phyloP scores from a whole-genome alignment of 2,113 vertebrate species.

The Catharus fuscescens region DNA sequence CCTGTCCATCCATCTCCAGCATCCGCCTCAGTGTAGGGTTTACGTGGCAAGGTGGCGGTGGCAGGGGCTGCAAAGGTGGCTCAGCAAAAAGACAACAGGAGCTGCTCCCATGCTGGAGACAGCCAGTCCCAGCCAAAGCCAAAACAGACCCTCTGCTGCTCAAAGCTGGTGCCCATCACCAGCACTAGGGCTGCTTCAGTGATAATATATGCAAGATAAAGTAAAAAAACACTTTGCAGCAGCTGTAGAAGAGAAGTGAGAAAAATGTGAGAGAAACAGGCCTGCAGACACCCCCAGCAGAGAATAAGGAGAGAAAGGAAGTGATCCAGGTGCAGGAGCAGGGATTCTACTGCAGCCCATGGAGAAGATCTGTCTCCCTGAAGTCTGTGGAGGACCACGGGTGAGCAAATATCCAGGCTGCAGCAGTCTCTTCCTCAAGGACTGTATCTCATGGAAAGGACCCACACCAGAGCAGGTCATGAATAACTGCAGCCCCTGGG shows the following conservation, averaged over 20 bases:
- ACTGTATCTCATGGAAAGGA: neutral
- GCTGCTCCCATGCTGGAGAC: neutral
- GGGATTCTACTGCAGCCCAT: neutral
- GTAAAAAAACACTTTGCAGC: neutral
- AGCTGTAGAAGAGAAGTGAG: neutral
- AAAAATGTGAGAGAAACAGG: neutral
- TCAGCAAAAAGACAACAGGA: neutral
- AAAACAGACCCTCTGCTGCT: neutral
- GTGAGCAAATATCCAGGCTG: neutral
- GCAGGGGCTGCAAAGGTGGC: neutral
- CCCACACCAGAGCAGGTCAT: neutral
- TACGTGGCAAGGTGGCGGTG: accelerated
- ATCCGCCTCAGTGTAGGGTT: neutral
- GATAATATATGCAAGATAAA: neutral
- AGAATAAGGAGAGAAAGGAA: neutral
- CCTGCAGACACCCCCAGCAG: neutral
- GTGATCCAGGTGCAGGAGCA: neutral
- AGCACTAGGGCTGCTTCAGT: neutral
- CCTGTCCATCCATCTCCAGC: neutral
- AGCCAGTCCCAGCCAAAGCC: neutral
- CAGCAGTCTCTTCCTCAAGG: neutral
- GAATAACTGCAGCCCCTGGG: neutral
- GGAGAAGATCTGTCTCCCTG: neutral
- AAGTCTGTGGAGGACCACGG: neutral
- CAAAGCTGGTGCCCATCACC: neutral